Conservation (phyloP, 2,888 invertebrate genomes). For the Crepidodera aurea region DNA sequence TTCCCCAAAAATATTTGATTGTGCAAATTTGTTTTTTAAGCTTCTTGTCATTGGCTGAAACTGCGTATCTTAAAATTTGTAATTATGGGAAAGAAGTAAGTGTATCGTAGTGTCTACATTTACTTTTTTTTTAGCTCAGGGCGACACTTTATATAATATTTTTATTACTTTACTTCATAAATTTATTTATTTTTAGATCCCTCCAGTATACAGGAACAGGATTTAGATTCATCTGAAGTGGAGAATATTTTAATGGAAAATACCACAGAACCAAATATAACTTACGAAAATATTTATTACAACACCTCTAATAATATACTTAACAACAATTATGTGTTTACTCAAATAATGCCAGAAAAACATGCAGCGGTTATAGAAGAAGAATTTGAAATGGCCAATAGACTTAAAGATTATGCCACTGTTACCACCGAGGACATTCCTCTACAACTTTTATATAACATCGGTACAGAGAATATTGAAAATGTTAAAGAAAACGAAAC, state of each 20-base stretch:
- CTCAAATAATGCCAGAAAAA: slow-evolving; percentile 46
- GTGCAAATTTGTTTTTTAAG: no score
- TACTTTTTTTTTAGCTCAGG: no score
- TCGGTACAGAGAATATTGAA: slow-evolving; percentile 59
- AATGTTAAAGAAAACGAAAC: slow-evolving; percentile 57
- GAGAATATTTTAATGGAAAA: slow-evolving; percentile 15
- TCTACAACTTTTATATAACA: slow-evolving; percentile 58
- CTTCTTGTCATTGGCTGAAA: no score
- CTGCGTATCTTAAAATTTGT: no score
- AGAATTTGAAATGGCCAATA: slow-evolving; percentile 58
- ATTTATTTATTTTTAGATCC: no score
- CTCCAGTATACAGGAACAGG: not conserved
- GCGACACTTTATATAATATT: no score
- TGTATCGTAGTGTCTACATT: no score
- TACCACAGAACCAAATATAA: slow-evolving; percentile 25
- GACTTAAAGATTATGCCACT: slow-evolving; percentile 60
- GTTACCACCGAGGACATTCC: slow-evolving; percentile 60
- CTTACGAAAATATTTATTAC: slow-evolving; percentile 46
- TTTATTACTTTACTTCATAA: no score
- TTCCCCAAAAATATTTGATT: no score
- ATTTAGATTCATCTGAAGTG: slow-evolving; percentile 1
- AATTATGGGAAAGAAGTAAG: no score
- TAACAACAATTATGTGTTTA: slow-evolving; percentile 38
- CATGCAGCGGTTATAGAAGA: slow-evolving; percentile 56
- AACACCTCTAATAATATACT: slow-evolving; percentile 37